Base-by-base conservation (phyloP, 1,140 invertebrate species). In the Bombus haemorrhoidalis region DNA sequence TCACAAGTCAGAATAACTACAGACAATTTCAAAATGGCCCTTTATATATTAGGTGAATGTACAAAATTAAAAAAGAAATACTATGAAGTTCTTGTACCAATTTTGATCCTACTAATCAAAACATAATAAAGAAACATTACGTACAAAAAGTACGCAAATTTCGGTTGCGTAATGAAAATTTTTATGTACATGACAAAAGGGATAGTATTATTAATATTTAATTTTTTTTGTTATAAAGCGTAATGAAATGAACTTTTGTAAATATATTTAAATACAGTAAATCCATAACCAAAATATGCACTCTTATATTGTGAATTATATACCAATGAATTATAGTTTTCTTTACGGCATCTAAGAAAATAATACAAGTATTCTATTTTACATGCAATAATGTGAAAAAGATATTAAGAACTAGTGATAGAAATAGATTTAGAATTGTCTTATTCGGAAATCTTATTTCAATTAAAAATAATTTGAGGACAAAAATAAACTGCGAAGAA, bases 1-100 rank as follows among this genome's bases (percentile, higher is more conserved):
- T 91, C 87, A 81, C 77, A 87, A 85, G 39, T 77, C 62, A 47
- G 64, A 68, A 68, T 86, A 68, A 83, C 41, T 74, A 32, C 3
- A 39, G 43, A 53, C 32, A 57, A n/a, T 77, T 68, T 68, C 34
- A 62, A 77, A 76, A 83, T 83, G 76, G 81, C 62, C 81, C 73
- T 57, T 83, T n/a, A 66, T 39, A 34, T 77, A 32, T 53, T 53
- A 53, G 47, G 18, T 83, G 37, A 74, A 62, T 81, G 69, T 82
- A 82, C 53, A 74, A 64, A 82, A 62, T 73, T 72, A 12, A 64
- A 66, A 41, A 64, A 78, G 39, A 39, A 47, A 12, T 47, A 43
- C 5, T 43, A 28, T 66, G 72, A 34, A 25, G 66, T 32, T 66
- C 59, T 64, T 41, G 43, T 69, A 69, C 12, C 3, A 68, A 69